A percentile compares a stretch with the other conserved stretches of the same genome.
These are phyloP conservation scores for Thysanoteuthis rhombus DNA, from an alignment of 2,888 invertebrate genomes.

Conservation along the genomic window DNA sequence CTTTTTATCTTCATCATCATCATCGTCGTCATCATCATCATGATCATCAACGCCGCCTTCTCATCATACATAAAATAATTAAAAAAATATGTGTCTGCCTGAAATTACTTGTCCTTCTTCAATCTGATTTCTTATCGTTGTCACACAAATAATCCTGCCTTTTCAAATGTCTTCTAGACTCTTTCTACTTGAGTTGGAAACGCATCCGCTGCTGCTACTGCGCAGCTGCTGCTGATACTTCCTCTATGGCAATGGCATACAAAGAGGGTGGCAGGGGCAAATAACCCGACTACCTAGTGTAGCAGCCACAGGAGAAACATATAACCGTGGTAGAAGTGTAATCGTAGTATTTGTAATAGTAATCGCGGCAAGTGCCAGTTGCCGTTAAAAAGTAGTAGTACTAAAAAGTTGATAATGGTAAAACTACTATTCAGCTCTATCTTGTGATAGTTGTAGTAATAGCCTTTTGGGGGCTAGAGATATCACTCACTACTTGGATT, in stretches of 20 bases:
- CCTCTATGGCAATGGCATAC: neutral
- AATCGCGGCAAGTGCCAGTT: neutral
- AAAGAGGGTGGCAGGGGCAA: neutral
- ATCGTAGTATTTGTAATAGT: neutral
- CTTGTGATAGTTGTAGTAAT: neutral
- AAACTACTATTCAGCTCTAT: neutral
- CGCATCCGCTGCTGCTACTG: neutral
- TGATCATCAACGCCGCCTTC: neutral
- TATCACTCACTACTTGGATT: too few relatives aligned
- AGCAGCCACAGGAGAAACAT: neutral
- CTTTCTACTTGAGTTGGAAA: neutral
- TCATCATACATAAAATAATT: neutral
- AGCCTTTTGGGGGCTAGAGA: neutral
- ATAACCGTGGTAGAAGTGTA: neutral
- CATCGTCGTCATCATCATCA: neutral
- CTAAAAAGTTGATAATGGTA: neutral
- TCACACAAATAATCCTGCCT: neutral
- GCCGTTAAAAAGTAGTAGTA: neutral
- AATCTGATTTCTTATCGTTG: neutral
- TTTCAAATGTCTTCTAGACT: neutral
- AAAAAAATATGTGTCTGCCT: neutral
- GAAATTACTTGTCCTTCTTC: neutral
- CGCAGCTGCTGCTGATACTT: neutral
- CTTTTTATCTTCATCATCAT: neutral
- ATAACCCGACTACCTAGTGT: neutral